Conservation (phyloP, 1,140 invertebrate genomes). For the Drosophila pachea region DNA sequence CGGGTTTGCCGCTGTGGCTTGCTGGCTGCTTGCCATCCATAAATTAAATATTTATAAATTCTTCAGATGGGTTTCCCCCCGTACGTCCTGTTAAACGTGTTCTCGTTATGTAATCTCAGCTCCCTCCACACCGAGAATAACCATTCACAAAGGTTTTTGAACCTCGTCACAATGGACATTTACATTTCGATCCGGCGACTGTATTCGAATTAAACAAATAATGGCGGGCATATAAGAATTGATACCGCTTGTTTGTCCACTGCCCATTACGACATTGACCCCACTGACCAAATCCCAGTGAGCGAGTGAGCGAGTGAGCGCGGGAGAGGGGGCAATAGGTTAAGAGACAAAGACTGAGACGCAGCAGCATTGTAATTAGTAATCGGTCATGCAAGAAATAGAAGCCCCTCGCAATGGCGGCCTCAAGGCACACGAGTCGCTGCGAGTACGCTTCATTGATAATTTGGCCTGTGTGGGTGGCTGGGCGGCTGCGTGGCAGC, state of each 20-base stretch:
- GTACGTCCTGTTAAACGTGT: slow-evolving; percentile 15
- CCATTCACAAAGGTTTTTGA: slow-evolving; percentile 31
- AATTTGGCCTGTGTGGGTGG: slow-evolving; percentile 23
- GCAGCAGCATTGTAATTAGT: slow-evolving; percentile 71
- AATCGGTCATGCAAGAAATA: slow-evolving; percentile 78
- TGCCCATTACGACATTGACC: slow-evolving; percentile 63
- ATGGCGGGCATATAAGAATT: slow-evolving; percentile 22
- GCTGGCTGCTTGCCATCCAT: slow-evolving; percentile 42
- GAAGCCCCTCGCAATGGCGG: slow-evolving; percentile 36
- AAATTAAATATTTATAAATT: slow-evolving; percentile 47
- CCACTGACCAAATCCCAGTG: slow-evolving; percentile 45
- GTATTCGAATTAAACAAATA: slow-evolving; percentile 39
- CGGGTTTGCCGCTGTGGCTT: slow-evolving; percentile 53
- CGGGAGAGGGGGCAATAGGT: slow-evolving; percentile 4
- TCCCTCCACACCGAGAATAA: slow-evolving; percentile 4
- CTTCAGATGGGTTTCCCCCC: not conserved
- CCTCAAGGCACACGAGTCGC: slow-evolving; percentile 33
- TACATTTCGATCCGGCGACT: slow-evolving; percentile 9
- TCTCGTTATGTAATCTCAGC: slow-evolving; percentile 53
- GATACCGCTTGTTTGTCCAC: slow-evolving; percentile 11
- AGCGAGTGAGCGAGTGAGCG: slow-evolving; percentile 6
- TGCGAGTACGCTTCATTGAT: slow-evolving; percentile 61
- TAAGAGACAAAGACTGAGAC: slow-evolving; percentile 33
- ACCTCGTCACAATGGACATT: slow-evolving; percentile 7
- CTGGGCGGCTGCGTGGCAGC: slow-evolving; percentile 13